Evolutionary conservation across 2,797 vertebrate genomes (phyloP), one percentile per base, ranked within the genome.

Genomic region (Acropternis orthonyx): DNA sequence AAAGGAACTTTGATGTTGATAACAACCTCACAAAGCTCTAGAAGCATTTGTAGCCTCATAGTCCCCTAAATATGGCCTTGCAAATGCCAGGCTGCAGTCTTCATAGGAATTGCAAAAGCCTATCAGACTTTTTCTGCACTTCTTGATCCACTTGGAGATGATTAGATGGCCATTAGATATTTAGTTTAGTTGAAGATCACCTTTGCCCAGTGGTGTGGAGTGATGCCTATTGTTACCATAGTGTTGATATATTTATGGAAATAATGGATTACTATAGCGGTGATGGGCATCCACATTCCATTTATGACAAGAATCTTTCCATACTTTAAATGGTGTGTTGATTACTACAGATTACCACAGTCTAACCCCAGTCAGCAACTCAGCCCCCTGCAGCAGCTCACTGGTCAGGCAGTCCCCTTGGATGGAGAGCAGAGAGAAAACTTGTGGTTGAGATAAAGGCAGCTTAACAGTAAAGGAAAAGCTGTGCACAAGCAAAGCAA

Each of bases 331-430:
- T n/a, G n/a, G n/a, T n/a, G n/a, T n/a, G n/a, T n/a, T n/a, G n/a
- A n/a, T n/a, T n/a, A n/a, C n/a, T n/a, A n/a, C n/a, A n/a, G n/a
- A n/a, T n/a, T 59, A 6, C 41, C 9, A 3, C 7, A 7, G 7
- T 43, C 73, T 65, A 81, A 59, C 24, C 6, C 10, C 21, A 13
- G 22, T 18, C 34, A 71, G 41, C 14, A 82, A 12, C 18, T 77
- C 20, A 77, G n/a, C 4, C 6, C 18, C 5, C 3, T 12, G 5
- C 10, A 71, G 43, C 26, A 17, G 0, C 23, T 63, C 4, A 22
- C 39, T 63, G 61, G 21, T 43, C 61, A 43, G 14, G 14, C 28
- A 3, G 15, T 78, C 6, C 10, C 26, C 23, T 21, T 19, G 4
- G 6, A 37, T 7, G 49, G 16, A 18, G 4, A 27, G 36, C 14